Percentiles rank a stretch among this genome's conserved stretches.
Conservation (phyloP, 2,888 invertebrate species). For the Barypeithes pellucidus region DNA sequence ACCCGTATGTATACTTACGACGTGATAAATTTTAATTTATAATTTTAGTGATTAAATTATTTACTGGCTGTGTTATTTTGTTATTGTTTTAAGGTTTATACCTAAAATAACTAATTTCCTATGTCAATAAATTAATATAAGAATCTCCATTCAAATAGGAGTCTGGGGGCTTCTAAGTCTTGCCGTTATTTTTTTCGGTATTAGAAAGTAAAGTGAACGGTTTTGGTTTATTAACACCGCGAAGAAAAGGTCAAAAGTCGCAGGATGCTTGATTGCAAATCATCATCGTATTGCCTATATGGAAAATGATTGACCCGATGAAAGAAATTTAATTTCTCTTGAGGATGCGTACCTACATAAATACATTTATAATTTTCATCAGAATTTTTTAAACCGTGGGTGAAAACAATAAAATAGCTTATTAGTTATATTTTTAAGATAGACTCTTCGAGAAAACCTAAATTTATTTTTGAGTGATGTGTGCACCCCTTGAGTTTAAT, state of each 20-base stretch:
- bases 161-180: not conserved
- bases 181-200: conserved; percentile 23
- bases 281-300: conserved; percentile 25
- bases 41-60: no score
- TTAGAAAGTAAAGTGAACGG: conserved; percentile 52
- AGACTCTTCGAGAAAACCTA: no score
- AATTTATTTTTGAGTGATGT: no score
- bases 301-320: conserved; percentile 14
- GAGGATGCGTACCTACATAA: not conserved
- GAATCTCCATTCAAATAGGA: conserved; percentile 4
- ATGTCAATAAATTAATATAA: no score
- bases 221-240: conserved; percentile 38
- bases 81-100: no score
- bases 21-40: no score
- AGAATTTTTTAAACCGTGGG: not conserved
- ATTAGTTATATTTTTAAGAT: no score
- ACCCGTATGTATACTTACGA: no score
- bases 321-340: conserved; percentile 34
- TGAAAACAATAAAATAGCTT: not conserved
- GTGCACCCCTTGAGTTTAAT: no score
- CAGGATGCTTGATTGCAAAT: conserved; percentile 21
- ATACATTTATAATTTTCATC: not conserved
- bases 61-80: no score
- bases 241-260: conserved; percentile 46
- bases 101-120: no score